Base-by-base conservation (phyloP, 1,140 invertebrate species). In the Drosophila fuyamai region DNA sequence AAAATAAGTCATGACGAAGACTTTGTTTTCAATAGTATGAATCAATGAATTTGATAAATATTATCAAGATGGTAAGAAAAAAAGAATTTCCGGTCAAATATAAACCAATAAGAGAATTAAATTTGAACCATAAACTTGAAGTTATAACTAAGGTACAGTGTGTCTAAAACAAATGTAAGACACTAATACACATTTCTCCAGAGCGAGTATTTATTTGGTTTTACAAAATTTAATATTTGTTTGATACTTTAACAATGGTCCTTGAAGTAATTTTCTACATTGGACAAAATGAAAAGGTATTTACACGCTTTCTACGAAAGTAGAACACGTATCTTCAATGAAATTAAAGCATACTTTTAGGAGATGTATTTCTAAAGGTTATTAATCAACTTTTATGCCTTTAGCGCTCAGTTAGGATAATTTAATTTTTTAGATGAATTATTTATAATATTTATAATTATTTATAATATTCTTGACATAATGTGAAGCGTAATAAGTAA, bases 81-180 rank as follows among this genome's bases (percentile, higher is more conserved):
- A 32, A n/a, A n/a, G 12, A n/a, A 58, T 27, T 59, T 59, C 57
- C 57, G 57, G n/a, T 36, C 5, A 14, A n/a, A 12, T 10, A 7
- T 7, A 7, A 6, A 18, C 9, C 13, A n/a, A 10, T 10, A 23
- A 23, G 23, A 1, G 4, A 23, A 23, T 23, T 4, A 23, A 23
- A 23, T 23, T 23, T 23, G 3, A 23, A 35, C 3, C 10, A 18
- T 35, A 32, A 18, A 14, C 0, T 5, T 29, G 1, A 43, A 13
- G 29, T 6, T 16, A 18, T 18, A 18, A 18, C 1, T 23, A 23
- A 23, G n/a, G n/a, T n/a, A n/a, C n/a, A n/a, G n/a, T 23, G 18
- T 23, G 18, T 23, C 18, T 23, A 18, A 18, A 18, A 18, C 18
- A 18, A 18, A 18, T 18, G 18, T 18, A 18, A 18, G 18, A 18